Base-by-base conservation (phyloP, 2,113 vertebrate species). In the Plectropomus leopardus region DNA sequence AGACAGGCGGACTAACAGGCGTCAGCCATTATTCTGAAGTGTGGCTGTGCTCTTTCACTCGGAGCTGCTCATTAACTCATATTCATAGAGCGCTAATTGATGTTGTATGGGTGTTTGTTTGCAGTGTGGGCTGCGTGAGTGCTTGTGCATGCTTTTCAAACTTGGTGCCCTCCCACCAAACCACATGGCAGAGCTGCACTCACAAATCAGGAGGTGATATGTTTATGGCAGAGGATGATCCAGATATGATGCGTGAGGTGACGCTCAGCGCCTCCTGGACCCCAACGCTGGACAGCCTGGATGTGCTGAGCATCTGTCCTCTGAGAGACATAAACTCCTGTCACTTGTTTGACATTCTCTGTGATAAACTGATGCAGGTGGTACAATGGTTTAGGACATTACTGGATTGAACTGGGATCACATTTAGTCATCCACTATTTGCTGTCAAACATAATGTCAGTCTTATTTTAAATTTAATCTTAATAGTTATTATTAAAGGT, bases 21-120 rank as follows among this genome's bases (percentile, higher is more conserved):
- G 60, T 50, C 76, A 44, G 63, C 69, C 80, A 83, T 88, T 72
- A 80, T 40, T 42, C n/a, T 82, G 50, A 67, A 87, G 83, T 67
- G 80, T 70, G 50, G 50, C 48, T 48, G 45, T 32, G 66, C 82
- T 80, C 73, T 68, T 40, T 78, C 76, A 66, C 63, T 82, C 69
- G 45, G 7, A 51, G 82, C 53, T 14, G 51, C 73, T 82, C 70
- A 71, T 79, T 79, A 83, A 71, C 75, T 71, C 36, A 34, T 67
- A 76, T 55, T 86, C 71, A 83, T 7, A 5, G 24, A 72, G 72
- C 54, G 57, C 60, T 80, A 86, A 86, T 80, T 68, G 67, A 36
- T 80, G 76, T 47, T 63, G 26, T 82, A 70, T 73, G 42, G 63
- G 8, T 77, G 13, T 72, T 77, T 81, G 68, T 77, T 67, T 76